These are phyloP conservation scores for Nyleta sp. DNA, from an alignment of 2,888 invertebrate species.

Conservation along the genomic window DNA sequence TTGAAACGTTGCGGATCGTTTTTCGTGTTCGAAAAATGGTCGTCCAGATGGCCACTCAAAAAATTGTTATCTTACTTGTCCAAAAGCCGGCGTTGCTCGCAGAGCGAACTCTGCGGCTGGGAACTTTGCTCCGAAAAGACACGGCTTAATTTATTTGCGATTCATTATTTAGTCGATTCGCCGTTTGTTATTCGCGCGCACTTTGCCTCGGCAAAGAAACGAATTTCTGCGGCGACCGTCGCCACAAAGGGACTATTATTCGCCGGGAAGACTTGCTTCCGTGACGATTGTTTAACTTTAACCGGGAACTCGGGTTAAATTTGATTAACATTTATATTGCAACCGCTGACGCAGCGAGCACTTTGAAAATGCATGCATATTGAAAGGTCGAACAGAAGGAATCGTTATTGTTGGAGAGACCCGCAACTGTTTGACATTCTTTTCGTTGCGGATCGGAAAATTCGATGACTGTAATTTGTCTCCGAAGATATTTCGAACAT, in stretches of 20 bases:
- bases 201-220: conserved; percentile 51
- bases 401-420: conserved; percentile 41
- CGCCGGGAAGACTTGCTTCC: conserved; percentile 51
- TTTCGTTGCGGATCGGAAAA: conserved; percentile 15
- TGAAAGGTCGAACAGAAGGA: conserved; percentile 56
- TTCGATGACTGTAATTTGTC: conserved; percentile 25
- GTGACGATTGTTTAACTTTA: conserved; percentile 65
- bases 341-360: conserved; percentile 42
- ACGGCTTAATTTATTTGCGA: conserved; percentile 59
- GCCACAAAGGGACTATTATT: conserved; percentile 63
- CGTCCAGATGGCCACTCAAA: conserved; percentile 26
- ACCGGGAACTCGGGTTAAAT: conserved; percentile 56
- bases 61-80: conserved; percentile 31
- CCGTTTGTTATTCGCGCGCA: conserved; percentile 61
- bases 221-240: conserved; percentile 44
- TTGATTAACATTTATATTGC: conserved; percentile 67
- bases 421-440: conserved; percentile 23
- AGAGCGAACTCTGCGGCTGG: conserved; percentile 19
- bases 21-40: background rate
- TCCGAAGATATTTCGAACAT: conserved; percentile 11
- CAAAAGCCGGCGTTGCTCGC: conserved; percentile 6
- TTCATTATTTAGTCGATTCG: conserved; percentile 61
- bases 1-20: too few species aligned
- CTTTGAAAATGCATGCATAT: conserved; percentile 63
- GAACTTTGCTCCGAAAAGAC: conserved; percentile 39